A percentile compares a stretch with the other conserved stretches of the same genome.
Conservation (phyloP, 1,140 invertebrate genomes). For the Aphaenogaster floridana region DNA sequence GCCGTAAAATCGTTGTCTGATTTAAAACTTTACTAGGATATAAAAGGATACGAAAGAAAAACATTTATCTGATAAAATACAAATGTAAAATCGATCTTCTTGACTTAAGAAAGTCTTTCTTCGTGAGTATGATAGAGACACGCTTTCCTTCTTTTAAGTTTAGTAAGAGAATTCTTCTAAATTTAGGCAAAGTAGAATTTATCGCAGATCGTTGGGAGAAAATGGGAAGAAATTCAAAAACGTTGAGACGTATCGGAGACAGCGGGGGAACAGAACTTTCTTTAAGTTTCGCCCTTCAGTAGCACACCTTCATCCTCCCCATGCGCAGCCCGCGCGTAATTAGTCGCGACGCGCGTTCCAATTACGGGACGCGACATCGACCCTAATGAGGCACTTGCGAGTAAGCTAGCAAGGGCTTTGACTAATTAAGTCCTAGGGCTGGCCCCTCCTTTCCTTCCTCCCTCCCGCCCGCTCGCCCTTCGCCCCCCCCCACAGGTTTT, state of each 20-base stretch:
- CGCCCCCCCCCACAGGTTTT: slow-evolving; percentile 19
- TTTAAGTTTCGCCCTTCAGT: slow-evolving; percentile 57
- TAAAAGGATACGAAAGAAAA: not conserved
- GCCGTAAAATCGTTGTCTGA: not conserved
- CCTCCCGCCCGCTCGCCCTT: not conserved
- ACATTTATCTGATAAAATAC: not conserved
- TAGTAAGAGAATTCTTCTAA: not conserved
- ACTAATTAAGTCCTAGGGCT: slow-evolving; percentile 80
- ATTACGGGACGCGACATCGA: slow-evolving; percentile 78
- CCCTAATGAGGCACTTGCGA: slow-evolving; percentile 81
- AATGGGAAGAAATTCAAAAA: slow-evolving; percentile 45
- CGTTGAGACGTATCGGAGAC: slow-evolving; percentile 12
- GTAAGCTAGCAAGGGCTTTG: slow-evolving; percentile 79
- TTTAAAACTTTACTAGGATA: not conserved
- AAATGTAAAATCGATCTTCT: slow-evolving; percentile 16
- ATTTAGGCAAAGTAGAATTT: slow-evolving; percentile 11
- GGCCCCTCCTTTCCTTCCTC: not conserved
- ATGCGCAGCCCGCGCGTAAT: slow-evolving; percentile 73
- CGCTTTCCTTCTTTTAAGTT: not conserved
- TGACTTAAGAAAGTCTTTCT: not conserved
- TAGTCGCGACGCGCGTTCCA: slow-evolving; percentile 77
- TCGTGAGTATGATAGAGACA: not conserved
- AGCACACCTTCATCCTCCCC: slow-evolving; percentile 14
- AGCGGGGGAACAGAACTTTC: slow-evolving; percentile 24
- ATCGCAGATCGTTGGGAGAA: slow-evolving; percentile 14